phyloP scores from a whole-genome alignment of 2,888 invertebrate genomes.

The Luperina nickerlii region DNA sequence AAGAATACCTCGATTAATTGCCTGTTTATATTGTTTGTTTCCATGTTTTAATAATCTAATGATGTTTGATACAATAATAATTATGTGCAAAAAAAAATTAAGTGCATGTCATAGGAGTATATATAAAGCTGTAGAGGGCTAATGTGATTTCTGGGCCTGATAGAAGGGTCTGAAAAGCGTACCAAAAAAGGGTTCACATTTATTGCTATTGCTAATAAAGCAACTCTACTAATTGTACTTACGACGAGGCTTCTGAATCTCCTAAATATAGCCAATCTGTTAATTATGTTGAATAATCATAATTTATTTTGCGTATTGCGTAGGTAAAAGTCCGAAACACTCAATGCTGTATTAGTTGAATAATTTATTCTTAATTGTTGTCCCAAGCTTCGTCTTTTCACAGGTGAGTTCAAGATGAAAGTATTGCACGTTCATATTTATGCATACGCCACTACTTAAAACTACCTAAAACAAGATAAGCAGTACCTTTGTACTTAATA shows the following conservation, averaged over 20 bases:
- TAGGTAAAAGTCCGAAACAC: background rate
- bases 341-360: background rate
- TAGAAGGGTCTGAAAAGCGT: background rate
- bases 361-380: background rate
- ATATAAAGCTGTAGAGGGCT: background rate
- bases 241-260: no score
- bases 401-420: background rate
- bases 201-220: background rate
- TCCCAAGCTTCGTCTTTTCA: background rate
- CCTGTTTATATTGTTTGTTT: slow-evolving; percentile 4
- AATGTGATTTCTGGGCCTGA: background rate
- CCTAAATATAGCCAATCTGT: background rate
- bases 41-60: background rate
- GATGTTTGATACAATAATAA: background rate
- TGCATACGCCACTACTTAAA: background rate
- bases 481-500: background rate
- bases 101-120: background rate
- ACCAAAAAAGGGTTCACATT: background rate
- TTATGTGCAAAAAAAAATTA: background rate
- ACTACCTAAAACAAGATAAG: background rate
- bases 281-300: background rate
- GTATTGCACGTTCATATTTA: background rate
- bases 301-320: background rate
- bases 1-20: slow-evolving; percentile 23
- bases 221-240: background rate